phyloP scores from a whole-genome alignment of 2,113 vertebrate genomes.

The Tragelaphus buxtoni region DNA sequence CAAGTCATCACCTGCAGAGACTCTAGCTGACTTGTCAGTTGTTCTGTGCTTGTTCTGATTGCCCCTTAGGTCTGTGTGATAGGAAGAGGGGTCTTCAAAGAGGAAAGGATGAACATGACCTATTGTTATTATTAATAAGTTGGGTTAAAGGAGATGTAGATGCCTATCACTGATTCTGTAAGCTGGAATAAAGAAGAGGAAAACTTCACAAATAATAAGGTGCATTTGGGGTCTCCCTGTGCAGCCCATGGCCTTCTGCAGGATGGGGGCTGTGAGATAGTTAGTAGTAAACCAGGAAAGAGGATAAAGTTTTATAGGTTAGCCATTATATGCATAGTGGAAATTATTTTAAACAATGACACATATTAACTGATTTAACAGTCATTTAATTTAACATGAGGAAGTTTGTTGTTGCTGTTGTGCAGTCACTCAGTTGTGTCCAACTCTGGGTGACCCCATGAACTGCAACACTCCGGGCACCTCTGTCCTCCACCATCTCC shows the following conservation, averaged over 20 bases:
- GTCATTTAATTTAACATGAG: neutral
- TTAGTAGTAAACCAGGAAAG: neutral
- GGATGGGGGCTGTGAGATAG: neutral
- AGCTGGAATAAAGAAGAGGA: neutral
- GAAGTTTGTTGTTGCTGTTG: neutral
- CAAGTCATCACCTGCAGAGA: neutral
- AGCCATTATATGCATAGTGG: neutral
- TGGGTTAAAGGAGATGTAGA: neutral
- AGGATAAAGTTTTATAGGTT: neutral
- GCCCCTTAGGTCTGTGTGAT: neutral
- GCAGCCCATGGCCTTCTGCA: accelerated
- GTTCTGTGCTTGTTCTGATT: neutral
- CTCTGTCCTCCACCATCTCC: neutral
- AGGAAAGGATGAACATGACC: neutral
- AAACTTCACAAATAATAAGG: neutral
- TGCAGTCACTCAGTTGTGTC: neutral
- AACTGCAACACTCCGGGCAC: neutral
- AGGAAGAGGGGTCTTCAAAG: neutral
- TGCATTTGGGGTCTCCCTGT: neutral
- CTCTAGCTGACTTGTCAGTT: neutral
- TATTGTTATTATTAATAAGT: neutral
- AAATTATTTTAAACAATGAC: neutral
- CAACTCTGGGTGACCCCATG: neutral
- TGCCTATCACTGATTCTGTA: neutral
- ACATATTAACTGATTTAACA: neutral